Conservation (phyloP, 2,888 invertebrate genomes). For the Tridacna gigas region DNA sequence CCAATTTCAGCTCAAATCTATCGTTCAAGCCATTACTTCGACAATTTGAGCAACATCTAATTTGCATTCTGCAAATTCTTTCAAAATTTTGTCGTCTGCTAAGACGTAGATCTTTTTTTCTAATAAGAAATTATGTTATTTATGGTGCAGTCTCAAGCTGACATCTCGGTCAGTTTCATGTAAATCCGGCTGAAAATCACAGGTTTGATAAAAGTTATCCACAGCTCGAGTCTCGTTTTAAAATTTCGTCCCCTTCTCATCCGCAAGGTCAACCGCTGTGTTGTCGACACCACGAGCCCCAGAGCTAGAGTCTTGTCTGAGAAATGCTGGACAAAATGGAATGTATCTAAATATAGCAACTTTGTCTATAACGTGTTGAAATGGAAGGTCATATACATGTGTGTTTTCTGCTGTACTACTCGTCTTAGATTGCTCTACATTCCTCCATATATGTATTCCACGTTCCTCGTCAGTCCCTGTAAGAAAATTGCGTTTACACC, state of each 20-base stretch:
- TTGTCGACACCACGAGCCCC: neutral
- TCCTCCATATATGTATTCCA: slow-evolving; percentile 91
- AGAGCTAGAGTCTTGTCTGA: neutral
- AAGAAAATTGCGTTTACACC: neutral
- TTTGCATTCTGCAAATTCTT: too few relatives aligned
- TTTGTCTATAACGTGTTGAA: slow-evolving; percentile 70
- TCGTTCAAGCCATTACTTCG: too few relatives aligned
- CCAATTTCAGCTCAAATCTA: too few relatives aligned
- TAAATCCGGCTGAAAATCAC: too few relatives aligned
- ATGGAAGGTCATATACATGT: slow-evolving; percentile 80
- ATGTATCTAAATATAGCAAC: slow-evolving; percentile 63
- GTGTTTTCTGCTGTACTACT: neutral
- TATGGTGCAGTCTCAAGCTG: too few relatives aligned
- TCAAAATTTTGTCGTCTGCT: too few relatives aligned
- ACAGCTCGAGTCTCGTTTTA: neutral
- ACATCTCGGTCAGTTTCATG: too few relatives aligned
- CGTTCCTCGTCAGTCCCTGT: slow-evolving; percentile 91
- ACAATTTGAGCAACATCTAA: too few relatives aligned
- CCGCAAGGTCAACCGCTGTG: neutral
- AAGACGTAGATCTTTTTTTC: too few relatives aligned
- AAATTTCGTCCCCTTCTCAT: neutral
- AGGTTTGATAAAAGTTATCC: too few relatives aligned
- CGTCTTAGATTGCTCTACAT: neutral
- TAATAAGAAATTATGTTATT: too few relatives aligned
- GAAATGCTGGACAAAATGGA: slow-evolving; percentile 72